Conservation (phyloP, 1,140 invertebrate genomes). For the Monomorium pharaonis region DNA sequence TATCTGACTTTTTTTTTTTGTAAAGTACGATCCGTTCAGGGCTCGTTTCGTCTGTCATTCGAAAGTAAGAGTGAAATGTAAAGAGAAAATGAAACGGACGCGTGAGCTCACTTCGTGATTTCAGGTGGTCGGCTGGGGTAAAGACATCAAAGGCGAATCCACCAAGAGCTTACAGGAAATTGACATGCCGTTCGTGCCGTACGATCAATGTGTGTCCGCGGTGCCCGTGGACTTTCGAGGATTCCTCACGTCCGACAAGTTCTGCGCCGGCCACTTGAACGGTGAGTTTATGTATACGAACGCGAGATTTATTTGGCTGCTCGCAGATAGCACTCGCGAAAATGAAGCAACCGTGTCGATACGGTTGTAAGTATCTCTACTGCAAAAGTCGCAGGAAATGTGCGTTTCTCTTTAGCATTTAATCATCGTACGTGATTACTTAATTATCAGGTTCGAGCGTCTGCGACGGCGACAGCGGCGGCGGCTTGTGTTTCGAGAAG, state of each 20-base stretch:
- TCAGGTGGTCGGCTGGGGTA: constrained; percentile 73
- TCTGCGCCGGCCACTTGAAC: constrained; percentile 73
- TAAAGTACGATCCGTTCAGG: too few species aligned
- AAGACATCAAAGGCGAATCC: constrained; percentile 59
- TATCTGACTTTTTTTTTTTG: constrained; percentile 30
- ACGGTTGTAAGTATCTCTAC: neutral
- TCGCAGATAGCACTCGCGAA: neutral
- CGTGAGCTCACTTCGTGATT: constrained; percentile 1
- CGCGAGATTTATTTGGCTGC: neutral
- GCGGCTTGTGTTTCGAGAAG: constrained; percentile 74
- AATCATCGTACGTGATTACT: neutral
- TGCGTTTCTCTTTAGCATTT: neutral
- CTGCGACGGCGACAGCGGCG: constrained; percentile 77
- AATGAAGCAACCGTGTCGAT: neutral
- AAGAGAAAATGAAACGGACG: neutral
- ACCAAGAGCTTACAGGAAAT: constrained; percentile 68
- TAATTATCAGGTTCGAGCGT: constrained; percentile 70
- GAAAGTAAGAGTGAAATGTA: neutral
- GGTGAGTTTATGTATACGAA: constrained; percentile 58
- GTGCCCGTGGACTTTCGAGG: constrained; percentile 71
- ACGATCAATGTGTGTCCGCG: constrained; percentile 62
- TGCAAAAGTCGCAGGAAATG: neutral
- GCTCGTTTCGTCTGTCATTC: neutral
- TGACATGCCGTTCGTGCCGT: constrained; percentile 69
- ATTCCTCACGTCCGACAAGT: constrained; percentile 74